Evolutionary conservation across 2,797 vertebrate species (phyloP).

Genomic region (Tokudaia tokunoshimensis): DNA sequence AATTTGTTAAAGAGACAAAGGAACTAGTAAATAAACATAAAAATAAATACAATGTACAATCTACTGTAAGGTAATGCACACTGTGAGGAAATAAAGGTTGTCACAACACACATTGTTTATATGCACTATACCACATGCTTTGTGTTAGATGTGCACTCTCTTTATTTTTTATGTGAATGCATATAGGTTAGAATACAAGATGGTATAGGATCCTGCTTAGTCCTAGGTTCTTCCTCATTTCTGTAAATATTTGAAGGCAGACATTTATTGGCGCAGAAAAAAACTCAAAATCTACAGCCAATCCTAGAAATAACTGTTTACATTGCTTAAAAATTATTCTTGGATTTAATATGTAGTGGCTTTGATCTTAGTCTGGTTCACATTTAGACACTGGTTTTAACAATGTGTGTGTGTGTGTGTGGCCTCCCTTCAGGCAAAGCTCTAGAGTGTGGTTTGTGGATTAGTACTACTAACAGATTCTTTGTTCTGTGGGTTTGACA

Average conservation of each 20-base stretch:
- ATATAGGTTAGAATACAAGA: constrained; percentile 22
- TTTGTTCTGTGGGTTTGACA: background rate
- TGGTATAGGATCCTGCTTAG: background rate
- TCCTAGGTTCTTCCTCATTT: constrained; percentile 1
- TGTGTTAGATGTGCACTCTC: background rate
- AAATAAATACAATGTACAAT: background rate
- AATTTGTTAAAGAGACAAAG: background rate
- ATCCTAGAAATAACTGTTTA: background rate
- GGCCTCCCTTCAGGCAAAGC: background rate
- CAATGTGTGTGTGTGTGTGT: background rate
- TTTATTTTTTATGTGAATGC: background rate
- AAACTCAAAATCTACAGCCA: background rate
- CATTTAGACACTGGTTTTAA: background rate
- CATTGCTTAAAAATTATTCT: constrained; percentile 4
- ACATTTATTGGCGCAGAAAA: background rate
- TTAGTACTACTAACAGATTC: background rate
- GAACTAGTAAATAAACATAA: background rate
- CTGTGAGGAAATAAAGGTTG: background rate
- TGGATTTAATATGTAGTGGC: background rate
- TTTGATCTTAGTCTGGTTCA: background rate
- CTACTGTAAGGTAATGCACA: background rate
- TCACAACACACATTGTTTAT: background rate
- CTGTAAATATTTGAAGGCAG: background rate
- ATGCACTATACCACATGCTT: background rate
- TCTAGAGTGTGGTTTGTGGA: background rate